Evolutionary conservation across 2,797 vertebrate genomes (phyloP), one percentile per base, ranked within the genome.

Genomic region (Channa striata): DNA sequence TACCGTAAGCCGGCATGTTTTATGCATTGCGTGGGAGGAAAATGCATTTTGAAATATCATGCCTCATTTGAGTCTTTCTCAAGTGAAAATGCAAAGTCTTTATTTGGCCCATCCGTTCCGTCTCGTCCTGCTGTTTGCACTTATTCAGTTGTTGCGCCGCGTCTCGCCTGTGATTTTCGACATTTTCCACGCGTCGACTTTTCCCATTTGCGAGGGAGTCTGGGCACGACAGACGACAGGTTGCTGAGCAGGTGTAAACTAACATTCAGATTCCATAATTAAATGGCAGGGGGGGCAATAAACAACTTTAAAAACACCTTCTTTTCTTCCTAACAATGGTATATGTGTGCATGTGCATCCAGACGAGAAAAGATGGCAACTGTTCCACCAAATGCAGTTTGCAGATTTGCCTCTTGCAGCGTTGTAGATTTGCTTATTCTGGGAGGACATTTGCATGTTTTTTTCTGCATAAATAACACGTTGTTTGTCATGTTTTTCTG

Each of bases 171-270:
- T 82, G 85, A 87, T 87, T 86, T 72, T 71, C 63, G 7, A 74
- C 80, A 76, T 87, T 87, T 83, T 87, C 84, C 74, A 77, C 76
- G 84, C 85, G 81, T 84, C 80, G 82, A 86, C 84, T 89, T 90
- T 72, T 72, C 82, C 79, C 67, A 66, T 92, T 90, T 87, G 84
- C 84, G 79, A 83, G 73, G 84, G 83, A 83, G 80, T 74, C 77
- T 75, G 82, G 82, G 83, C 72, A 84, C 84, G 88, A 85, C 81
- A 86, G 80, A 81, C 87, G 89, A 89, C 91, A 92, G 92, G 86
- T 90, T 85, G 90, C 77, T 50, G 87, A 92, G 90, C 92, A 93
- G 92, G 92, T 93, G 91, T 90, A 89, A 92, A 93, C 82, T 51
- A 83, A 85, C 82, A 71, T 91, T 78, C 59, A 21, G 68, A 80